Evolutionary conservation across 1,140 invertebrate genomes (phyloP).

Genomic region (Pemphigus obesinymphae): DNA sequence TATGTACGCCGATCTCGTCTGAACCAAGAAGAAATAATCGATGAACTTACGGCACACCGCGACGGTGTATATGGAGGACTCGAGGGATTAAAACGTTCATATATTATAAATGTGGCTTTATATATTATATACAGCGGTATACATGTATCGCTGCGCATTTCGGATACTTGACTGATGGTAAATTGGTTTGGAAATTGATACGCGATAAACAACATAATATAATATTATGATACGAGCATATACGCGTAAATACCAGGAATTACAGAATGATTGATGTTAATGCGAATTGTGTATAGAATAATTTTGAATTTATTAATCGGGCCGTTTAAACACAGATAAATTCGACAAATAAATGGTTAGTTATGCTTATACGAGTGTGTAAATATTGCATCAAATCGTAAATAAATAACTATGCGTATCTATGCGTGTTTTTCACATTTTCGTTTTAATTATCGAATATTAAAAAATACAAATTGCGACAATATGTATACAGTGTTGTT

Average conservation of each 20-base stretch:
- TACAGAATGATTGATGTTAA: not conserved
- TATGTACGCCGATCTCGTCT: not conserved
- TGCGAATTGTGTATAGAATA: too few relatives aligned
- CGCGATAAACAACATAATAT: not conserved
- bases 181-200: not conserved
- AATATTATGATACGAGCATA: not conserved
- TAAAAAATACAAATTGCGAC: too few relatives aligned
- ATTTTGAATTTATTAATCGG: too few relatives aligned
- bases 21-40: not conserved
- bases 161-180: not conserved
- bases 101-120: not conserved
- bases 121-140: not conserved
- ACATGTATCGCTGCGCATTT: not conserved
- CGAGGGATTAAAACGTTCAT: constrained; percentile 11
- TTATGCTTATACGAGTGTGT: too few relatives aligned
- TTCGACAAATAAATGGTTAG: too few relatives aligned
- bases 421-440: too few relatives aligned
- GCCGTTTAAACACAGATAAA: too few relatives aligned
- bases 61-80: not conserved
- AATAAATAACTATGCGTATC: too few relatives aligned
- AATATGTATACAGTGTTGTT: too few relatives aligned
- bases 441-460: too few relatives aligned
- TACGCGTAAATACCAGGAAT: not conserved
- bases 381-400: too few relatives aligned
- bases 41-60: not conserved